phyloP scores from a whole-genome alignment of 2,113 vertebrate species.

The Piprites chloris region DNA sequence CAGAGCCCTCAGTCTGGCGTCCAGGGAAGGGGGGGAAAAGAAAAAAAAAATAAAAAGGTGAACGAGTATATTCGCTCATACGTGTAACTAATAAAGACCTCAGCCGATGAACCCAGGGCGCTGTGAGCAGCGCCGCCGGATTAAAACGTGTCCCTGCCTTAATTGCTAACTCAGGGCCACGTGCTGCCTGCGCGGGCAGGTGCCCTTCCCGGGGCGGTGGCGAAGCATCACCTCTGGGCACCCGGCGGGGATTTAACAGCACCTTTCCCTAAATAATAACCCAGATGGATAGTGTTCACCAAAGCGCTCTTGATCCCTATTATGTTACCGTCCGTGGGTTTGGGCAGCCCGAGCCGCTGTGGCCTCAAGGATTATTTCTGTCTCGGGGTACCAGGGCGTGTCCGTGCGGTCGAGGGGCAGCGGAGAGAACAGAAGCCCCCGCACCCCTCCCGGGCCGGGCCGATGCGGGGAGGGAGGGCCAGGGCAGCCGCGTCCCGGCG shows the following conservation, averaged over 20 bases:
- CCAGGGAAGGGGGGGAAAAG: not conserved
- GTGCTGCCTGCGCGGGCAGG: not conserved
- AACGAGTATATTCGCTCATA: not conserved
- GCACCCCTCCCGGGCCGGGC: not conserved
- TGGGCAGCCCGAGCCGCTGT: not conserved
- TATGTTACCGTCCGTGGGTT: not conserved
- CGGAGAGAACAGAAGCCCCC: not conserved
- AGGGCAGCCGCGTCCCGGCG: not conserved
- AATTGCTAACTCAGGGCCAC: not conserved
- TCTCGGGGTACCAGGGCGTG: not conserved
- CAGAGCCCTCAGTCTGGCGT: not conserved
- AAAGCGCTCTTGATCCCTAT: not conserved
- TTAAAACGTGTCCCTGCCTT: not conserved
- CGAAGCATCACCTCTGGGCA: not conserved
- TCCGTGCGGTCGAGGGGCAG: not conserved
- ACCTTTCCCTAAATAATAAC: not conserved
- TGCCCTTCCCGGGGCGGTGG: not conserved
- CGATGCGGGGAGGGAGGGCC: not conserved
- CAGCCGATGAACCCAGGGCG: not conserved
- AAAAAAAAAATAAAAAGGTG: fast-evolving
- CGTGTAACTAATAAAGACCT: not conserved
- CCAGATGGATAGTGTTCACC: not conserved
- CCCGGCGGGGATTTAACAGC: not conserved
- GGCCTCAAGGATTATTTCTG: not conserved
- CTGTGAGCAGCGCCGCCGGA: not conserved